Percentiles rank a stretch among this genome's conserved stretches.
These are phyloP conservation scores for Tenthredo notha DNA, from an alignment of 2,888 invertebrate species.

Conservation along the genomic window DNA sequence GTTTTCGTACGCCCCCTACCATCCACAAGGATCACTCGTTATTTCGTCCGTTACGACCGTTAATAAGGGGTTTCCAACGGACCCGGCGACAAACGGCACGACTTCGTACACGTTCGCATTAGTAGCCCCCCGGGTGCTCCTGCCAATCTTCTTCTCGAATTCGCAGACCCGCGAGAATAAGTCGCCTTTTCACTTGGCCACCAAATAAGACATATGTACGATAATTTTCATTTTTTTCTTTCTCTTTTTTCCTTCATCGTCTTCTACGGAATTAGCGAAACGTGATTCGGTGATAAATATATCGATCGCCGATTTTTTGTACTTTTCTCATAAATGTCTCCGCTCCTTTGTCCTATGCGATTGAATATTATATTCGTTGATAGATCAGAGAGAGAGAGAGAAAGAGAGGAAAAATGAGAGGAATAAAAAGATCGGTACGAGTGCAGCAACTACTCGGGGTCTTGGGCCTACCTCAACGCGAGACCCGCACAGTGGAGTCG, in stretches of 20 bases:
- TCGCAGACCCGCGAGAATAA: neutral
- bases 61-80: constrained; percentile 71
- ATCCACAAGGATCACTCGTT: constrained; percentile 62
- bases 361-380: neutral
- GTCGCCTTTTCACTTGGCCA: neutral
- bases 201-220: neutral
- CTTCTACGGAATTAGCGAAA: no score
- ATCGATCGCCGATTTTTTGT: neutral
- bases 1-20: constrained; percentile 3
- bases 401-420: constrained; percentile 3
- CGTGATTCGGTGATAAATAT: no score
- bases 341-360: neutral
- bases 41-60: constrained; percentile 74
- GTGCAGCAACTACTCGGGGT: constrained; percentile 57
- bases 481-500: constrained; percentile 62
- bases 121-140: constrained; percentile 17
- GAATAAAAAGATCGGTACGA: constrained; percentile 5
- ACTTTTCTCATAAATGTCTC: neutral
- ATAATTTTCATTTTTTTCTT: no score
- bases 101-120: constrained; percentile 38
- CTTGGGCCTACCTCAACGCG: constrained; percentile 70
- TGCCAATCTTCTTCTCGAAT: constrained; percentile 8
- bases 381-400: neutral
- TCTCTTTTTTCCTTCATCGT: no score
- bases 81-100: constrained; percentile 56